Base-by-base conservation (phyloP, 2,888 invertebrate species). In the Acleris literana region DNA sequence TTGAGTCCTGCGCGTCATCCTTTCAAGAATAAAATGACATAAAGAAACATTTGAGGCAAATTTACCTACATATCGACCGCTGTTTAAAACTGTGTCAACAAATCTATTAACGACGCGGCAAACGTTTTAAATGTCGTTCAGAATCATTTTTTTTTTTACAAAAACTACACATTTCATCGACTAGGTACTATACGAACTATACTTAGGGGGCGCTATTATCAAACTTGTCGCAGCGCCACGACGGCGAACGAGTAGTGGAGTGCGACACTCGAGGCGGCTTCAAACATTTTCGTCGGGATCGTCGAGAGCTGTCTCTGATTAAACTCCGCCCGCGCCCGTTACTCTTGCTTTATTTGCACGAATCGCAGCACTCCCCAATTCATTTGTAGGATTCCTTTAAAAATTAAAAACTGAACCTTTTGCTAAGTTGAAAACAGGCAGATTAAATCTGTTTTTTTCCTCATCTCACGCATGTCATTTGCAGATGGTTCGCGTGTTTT, bases 251-350 rank as follows among this genome's bases (percentile, higher is more conserved):
- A 53, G 53, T 59, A 52, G 56, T 58, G 53, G 33, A 56, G 70
- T 68, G 68, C 55, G 55, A 20, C 71, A 72, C 83, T 82, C 78
- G 74, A 81, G 74, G 72, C 74, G 72, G 75, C 80, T 84, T 83
- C 81, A 84, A 85, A 86, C 82, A 87, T 83, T 84, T 84, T 83
- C 77, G 77, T 76, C 78, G 77, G 81, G 73, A 57, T 57, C 76
- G 77, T 83, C 76, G 76, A 84, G 83, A 77, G 83, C 82, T 80
- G 85, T 76, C 75, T 79, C 81, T 88, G 88, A 88, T 88, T 88
- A 87, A 87, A 86, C 83, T 80, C 79, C 70, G 76, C 76, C 78
- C 75, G 70, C 71, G 72, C 71, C 39, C 39, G 39, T 39, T 68
- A 71, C 70, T 72, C 70, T 71, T 33, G 60, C 65, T 65, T 61